A percentile compares a stretch with the other conserved stretches of the same genome.
Conservation (phyloP, 2,113 vertebrate species). For the Greenwoodochromis staneri region DNA sequence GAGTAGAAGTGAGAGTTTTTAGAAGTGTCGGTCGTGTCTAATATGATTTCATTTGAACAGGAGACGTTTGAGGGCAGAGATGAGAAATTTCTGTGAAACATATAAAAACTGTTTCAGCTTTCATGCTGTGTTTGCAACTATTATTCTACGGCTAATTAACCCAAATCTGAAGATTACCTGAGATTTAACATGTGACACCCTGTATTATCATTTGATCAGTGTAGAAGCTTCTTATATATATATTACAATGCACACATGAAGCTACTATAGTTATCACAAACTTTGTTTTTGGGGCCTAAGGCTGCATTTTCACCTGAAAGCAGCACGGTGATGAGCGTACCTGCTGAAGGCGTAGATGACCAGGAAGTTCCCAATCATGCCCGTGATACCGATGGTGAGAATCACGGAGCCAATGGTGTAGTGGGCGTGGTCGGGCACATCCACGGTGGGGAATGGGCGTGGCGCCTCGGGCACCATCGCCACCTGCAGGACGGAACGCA, state of each 20-base stretch:
- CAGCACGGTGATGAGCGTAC: conserved; percentile 46
- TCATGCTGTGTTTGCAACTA: neutral
- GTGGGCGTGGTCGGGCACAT: conserved; percentile 87
- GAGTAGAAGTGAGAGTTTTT: neutral
- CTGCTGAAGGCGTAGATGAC: conserved; percentile 92
- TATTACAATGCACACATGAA: neutral
- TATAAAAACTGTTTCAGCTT: neutral
- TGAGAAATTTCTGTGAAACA: neutral
- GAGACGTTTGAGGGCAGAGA: neutral
- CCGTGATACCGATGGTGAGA: conserved; percentile 84
- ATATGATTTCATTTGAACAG: neutral
- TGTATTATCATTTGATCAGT: neutral
- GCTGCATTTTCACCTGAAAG: neutral
- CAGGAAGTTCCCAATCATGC: conserved; percentile 83
- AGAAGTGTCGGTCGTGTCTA: neutral
- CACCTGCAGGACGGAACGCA: conserved; percentile 34
- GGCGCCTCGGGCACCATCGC: conserved; percentile 20
- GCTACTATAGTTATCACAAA: neutral
- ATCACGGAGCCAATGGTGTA: conserved; percentile 83
- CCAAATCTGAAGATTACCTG: neutral
- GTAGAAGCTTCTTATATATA: neutral
- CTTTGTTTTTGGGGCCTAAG: neutral
- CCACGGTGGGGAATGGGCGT: conserved; percentile 76
- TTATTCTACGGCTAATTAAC: neutral
- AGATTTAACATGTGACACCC: neutral